These are phyloP conservation scores for Valencia hispanica DNA, from an alignment of 2,797 vertebrate genomes.

Conservation along the genomic window DNA sequence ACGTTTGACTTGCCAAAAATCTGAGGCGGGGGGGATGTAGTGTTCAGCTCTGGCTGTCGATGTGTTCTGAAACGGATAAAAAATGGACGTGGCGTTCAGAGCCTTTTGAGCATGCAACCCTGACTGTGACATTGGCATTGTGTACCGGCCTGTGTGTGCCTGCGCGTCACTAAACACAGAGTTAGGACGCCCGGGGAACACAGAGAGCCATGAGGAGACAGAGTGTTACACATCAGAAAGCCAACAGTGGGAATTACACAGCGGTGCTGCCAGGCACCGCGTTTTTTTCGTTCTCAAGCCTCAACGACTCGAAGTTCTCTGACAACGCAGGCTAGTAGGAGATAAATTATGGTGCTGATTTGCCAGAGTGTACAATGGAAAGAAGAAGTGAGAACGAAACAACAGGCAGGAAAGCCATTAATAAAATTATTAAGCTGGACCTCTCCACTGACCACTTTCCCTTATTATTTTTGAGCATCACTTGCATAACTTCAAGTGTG, in stretches of 20 bases:
- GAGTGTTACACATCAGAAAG: constrained; percentile 24
- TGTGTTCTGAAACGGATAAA: constrained; percentile 36
- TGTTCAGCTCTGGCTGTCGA: constrained; percentile 32
- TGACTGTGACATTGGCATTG: constrained; percentile 52
- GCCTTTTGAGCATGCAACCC: constrained; percentile 41
- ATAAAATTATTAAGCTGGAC: constrained; percentile 37
- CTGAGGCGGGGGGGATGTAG: constrained; percentile 25
- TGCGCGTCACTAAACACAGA: constrained; percentile 45
- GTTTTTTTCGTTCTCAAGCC: constrained; percentile 15
- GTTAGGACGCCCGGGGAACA: constrained; percentile 40
- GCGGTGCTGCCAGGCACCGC: constrained; percentile 19
- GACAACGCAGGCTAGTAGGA: constrained; percentile 20
- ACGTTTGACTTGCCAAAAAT: constrained; percentile 36
- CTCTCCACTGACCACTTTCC: constrained; percentile 1
- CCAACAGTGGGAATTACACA: constrained; percentile 20
- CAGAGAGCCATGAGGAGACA: constrained; percentile 39
- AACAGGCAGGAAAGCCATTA: constrained; percentile 28
- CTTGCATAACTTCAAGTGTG: background rate
- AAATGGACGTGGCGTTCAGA: constrained; percentile 32
- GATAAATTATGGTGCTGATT: constrained; percentile 3
- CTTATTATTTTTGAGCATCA: constrained; percentile 15
- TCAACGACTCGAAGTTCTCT: constrained; percentile 37
- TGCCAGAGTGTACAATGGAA: constrained; percentile 8
- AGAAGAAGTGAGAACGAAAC: background rate
- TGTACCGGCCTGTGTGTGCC: constrained; percentile 58